These are phyloP conservation scores for honey bee (Apis mellifera) DNA, from an alignment of 1,140 invertebrate species.

Conservation along the genomic window DNA sequence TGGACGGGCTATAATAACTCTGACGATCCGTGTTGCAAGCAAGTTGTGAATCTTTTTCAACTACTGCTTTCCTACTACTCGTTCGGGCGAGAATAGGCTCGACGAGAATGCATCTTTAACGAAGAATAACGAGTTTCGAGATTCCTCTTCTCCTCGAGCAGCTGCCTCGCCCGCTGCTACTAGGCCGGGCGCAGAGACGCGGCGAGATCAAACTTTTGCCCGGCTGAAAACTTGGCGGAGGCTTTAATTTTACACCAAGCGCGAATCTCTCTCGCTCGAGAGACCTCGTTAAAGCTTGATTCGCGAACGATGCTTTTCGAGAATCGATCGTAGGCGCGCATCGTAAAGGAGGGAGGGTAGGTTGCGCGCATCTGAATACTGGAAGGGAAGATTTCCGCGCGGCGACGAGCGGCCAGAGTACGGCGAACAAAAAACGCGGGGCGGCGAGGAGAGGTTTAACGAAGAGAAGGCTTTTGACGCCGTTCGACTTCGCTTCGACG, in stretches of 20 bases:
- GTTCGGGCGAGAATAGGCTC: no score
- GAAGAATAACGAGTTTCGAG: background rate
- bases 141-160: background rate
- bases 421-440: background rate
- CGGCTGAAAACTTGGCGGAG: background rate
- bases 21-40: no score
- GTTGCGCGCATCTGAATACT: background rate
- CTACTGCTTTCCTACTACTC: no score
- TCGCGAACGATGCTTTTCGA: background rate
- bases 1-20: no score
- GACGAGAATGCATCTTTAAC: no score
- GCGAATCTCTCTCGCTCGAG: background rate
- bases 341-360: background rate
- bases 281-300: constrained; percentile 2
- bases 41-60: background rate
- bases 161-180: background rate
- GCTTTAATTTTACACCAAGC: background rate
- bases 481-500: constrained; percentile 16
- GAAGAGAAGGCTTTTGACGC: constrained; percentile 42
- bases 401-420: background rate
- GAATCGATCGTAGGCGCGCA: background rate
- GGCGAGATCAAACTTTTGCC: background rate
- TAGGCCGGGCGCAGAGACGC: no score
- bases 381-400: background rate
- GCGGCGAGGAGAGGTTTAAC: constrained; percentile 23